phyloP scores from a whole-genome alignment of 2,113 vertebrate species.

The Dipodomys ordii region DNA sequence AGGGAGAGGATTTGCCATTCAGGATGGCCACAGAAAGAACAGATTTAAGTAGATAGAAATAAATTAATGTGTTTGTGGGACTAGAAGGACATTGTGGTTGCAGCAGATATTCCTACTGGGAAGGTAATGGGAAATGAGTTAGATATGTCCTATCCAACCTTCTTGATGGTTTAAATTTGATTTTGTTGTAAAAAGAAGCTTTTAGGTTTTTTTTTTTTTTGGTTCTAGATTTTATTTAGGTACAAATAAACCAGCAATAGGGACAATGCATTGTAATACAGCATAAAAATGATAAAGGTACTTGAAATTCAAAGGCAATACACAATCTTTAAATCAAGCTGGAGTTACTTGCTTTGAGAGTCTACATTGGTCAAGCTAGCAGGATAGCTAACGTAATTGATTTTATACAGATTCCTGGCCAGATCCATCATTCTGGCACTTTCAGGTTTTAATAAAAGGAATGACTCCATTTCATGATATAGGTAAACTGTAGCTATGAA shows the following conservation, averaged over 20 bases:
- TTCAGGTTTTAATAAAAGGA: background rate
- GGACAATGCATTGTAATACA: background rate
- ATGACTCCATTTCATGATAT: background rate
- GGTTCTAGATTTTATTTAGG: background rate
- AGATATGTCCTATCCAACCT: background rate
- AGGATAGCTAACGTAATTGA: slow-evolving; percentile 18
- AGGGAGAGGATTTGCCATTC: background rate
- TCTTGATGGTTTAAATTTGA: background rate
- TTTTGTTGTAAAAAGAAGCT: background rate
- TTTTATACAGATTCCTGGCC: background rate
- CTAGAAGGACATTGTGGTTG: background rate
- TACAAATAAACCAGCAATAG: background rate
- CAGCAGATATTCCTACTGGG: background rate
- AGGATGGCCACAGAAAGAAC: background rate
- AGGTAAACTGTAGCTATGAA: background rate
- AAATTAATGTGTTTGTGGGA: background rate
- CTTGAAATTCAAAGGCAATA: background rate
- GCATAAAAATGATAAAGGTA: slow-evolving; percentile 11
- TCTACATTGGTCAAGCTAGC: background rate
- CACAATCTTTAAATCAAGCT: background rate
- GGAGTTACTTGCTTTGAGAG: background rate
- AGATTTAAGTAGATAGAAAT: background rate
- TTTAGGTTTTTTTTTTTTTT: background rate
- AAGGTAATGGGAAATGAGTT: background rate
- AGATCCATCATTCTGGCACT: background rate